These are phyloP conservation scores for Drosophila busckii DNA, from an alignment of 1,140 invertebrate species.

Conservation along the genomic window DNA sequence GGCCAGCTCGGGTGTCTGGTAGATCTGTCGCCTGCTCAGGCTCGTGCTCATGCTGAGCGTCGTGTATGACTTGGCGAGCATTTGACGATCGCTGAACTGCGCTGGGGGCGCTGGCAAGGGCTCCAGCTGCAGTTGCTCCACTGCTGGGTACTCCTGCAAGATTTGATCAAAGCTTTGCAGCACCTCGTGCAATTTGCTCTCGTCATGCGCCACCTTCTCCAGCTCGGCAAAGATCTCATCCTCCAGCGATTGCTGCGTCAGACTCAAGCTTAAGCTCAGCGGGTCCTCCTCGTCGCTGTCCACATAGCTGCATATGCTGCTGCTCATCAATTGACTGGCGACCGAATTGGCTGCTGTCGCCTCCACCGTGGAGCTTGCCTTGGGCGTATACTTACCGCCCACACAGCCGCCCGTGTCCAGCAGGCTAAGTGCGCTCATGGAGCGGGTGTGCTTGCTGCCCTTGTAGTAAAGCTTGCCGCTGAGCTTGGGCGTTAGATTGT, in stretches of 20 bases:
- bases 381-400: slow-evolving; percentile 65
- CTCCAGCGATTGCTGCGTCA: slow-evolving; percentile 68
- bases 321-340: slow-evolving; percentile 31
- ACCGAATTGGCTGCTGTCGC: neutral
- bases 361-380: slow-evolving; percentile 4
- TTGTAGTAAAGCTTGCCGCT: slow-evolving; percentile 63
- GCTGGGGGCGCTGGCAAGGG: slow-evolving; percentile 39
- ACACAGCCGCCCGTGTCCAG: slow-evolving; percentile 49
- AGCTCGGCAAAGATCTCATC: slow-evolving; percentile 77
- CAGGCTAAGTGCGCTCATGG: slow-evolving; percentile 55
- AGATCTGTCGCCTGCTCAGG: slow-evolving; percentile 43
- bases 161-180: slow-evolving; percentile 84
- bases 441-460: slow-evolving; percentile 69
- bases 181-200: slow-evolving; percentile 82
- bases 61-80: slow-evolving; percentile 79
- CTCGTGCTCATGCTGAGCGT: slow-evolving; percentile 44
- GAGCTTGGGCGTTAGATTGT: slow-evolving; percentile 69
- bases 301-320: slow-evolving; percentile 50
- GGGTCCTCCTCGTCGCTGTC: slow-evolving; percentile 68
- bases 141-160: slow-evolving; percentile 75
- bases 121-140: slow-evolving; percentile 10
- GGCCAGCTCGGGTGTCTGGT: slow-evolving; percentile 60
- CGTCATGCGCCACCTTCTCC: slow-evolving; percentile 79
- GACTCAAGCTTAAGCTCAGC: slow-evolving; percentile 53
- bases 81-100: slow-evolving; percentile 42